These are phyloP conservation scores for Athalia rosae DNA, from an alignment of 2,888 invertebrate species.

Conservation along the genomic window DNA sequence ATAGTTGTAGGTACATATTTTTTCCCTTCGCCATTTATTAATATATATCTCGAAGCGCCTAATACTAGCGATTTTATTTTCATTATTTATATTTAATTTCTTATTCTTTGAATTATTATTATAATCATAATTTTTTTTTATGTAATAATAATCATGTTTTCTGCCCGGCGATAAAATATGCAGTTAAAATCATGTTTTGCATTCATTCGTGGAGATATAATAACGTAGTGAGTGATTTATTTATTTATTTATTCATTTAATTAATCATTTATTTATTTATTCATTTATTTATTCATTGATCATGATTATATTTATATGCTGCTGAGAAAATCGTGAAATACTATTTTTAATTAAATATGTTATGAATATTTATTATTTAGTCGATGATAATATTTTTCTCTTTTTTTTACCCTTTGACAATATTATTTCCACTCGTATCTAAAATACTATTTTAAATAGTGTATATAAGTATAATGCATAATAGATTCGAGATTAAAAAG, in stretches of 20 bases:
- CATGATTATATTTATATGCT: constrained; percentile 3
- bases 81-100: neutral
- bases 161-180: too few relatives aligned
- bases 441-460: constrained; percentile 20
- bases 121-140: too few relatives aligned
- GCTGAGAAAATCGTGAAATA: neutral
- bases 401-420: neutral
- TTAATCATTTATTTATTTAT: constrained; percentile 63
- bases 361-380: neutral
- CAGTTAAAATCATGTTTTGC: too few relatives aligned
- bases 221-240: too few relatives aligned
- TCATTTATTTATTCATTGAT: neutral
- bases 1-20: constrained; percentile 33
- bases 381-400: constrained; percentile 22
- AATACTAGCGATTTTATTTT: constrained; percentile 65
- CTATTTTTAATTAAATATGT: neutral
- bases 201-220: too few relatives aligned
- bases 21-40: too few relatives aligned
- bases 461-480: neutral
- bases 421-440: constrained; percentile 15
- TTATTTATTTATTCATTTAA: constrained; percentile 24
- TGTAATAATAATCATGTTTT: too few relatives aligned
- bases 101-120: neutral
- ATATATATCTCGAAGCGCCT: constrained; percentile 67
- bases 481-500: constrained; percentile 18